Evolutionary conservation across 2,888 invertebrate species (phyloP), one percentile per base, ranked within the genome.

Genomic region (Caenorhabditis japonica): DNA sequence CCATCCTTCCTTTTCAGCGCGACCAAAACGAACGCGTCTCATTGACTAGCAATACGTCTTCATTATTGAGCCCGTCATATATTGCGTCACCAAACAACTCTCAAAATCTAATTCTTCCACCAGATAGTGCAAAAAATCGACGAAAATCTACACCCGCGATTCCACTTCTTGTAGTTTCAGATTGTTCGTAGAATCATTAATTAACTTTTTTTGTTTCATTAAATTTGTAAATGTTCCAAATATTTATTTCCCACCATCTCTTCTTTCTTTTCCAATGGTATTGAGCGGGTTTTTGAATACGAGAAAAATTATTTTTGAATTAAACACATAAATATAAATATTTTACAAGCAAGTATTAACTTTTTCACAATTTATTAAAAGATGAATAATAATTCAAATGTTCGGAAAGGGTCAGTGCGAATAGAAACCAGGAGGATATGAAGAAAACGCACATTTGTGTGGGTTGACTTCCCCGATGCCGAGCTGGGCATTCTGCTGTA

Each of bases 71-170:
- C 21, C 51, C 58, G 2, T 38, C 27, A 21, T 19, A 19, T 19
- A 10, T 27, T n/a, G 36, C 39, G 0, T 36, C 46, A n/a, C 4
- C 38, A 8, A 15, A 55, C 27, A 55, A 39, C 17, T n/a, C 55
- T 12, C 46, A 55, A 4, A 60, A 61, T 13, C 27, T 73, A 10
- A 73, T 73, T 25, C 47, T 73, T 1, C 73, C 66, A 4, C 61
- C 66, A 4, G 56, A 60, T 12, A n/a, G 25, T 0, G 19, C 34
- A 4, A 36, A 46, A 36, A 55, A 59, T 49, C 66, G 74, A 7
- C 56, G 74, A 17, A 68, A 69, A 53, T 69, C 69, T 2, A 69
- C 74, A 30, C 74, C 74, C n/a, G 74, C 74, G 2, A 75, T 75
- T 34, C 70, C 75, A 27, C 36, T 75, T 34, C 66, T 75, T 10